Evolutionary conservation across 2,888 invertebrate genomes (phyloP), one percentile per base, ranked within the genome.

Genomic region (Eupithecia centaureata): DNA sequence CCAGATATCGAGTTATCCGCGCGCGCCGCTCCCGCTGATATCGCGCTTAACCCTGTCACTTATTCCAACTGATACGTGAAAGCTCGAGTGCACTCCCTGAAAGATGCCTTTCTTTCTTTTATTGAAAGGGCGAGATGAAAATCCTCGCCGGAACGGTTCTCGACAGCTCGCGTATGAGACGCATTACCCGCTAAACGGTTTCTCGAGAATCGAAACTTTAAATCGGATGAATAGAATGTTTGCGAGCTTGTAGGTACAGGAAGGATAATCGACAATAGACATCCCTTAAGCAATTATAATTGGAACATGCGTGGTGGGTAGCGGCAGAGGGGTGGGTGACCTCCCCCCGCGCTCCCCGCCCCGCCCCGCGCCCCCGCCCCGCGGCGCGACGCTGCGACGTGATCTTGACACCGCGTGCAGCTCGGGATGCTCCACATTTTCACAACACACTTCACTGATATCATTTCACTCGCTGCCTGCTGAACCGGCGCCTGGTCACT

Each of bases 261-360:
- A 79, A 73, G 82, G 72, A 84, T 86, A 88, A 92, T 92, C 92
- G 92, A 92, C 91, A 88, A 80, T 82, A 84, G 85, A 88, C 92
- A 92, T 92, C 92, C 87, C 92, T 92, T 92, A 88, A 87, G 88
- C 89, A 92, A 92, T 93, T 92, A 92, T 91, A 91, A 92, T 91
- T 92, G 93, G 93, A 92, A 92, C 92, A 93, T 93, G 92, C 92
- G 92, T 92, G 90, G 90, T 91, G 87, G 86, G 87, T 87, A 84
- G 88, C 83, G 86, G 86, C 87, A 76, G 72, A 79, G 81, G 77
- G 72, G 71, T 73, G 28, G 27, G 54, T 7, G 22, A 1, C 25
- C 15, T 0, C 5, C 5, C n/a, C 15, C 10, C 2, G n/a, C n/a
- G n/a, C n/a, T n/a, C 15, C 35, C 35, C 1, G 15, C 35, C 18